Base-by-base conservation (phyloP, 2,113 vertebrate genomes). In the Pagrus major region DNA sequence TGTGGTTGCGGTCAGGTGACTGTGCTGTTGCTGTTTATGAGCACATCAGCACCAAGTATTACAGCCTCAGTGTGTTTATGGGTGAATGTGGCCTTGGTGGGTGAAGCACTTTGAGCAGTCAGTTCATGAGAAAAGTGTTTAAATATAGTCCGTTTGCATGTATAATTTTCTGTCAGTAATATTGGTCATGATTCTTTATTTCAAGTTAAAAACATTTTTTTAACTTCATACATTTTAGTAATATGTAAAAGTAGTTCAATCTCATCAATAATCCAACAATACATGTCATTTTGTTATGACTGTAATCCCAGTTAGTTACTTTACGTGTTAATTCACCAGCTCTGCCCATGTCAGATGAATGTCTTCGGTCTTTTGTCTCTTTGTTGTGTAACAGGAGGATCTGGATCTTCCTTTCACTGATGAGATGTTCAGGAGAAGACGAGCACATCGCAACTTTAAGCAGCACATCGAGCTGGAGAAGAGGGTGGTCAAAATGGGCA, bases 401-500 rank as follows among this genome's bases (percentile, higher is more conserved):
- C 78, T 76, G 3, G 94, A 96, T 25, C 63, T 91, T 70, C 92
- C 96, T 16, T 96, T 98, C 68, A 97, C 83, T 0, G 97, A 99
- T 67, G 94, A 96, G 6, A 91, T 97, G 64, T 99, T 96, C 90
- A 91, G 94, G 56, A 96, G 80, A 88, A 95, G 98, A 89, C 96
- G 89, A 90, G 29, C 95, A 67, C 97, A 99, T 85, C 95, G 95
- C 9, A 95, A 93, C 80, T 99, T 98, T 87, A 71, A 88, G 35
- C 88, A 90, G 41, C 95, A 98, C 74, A 91, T 96, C 41, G 94
- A 95, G 81, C 91, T 96, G 52, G 98, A 99, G 89, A 99, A 96
- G 86, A 89, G 91, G 10, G 91, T 98, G 58, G 91, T 94, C 15
- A 98, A 97, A 91, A 86, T 96, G 67, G 97, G 97, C 1, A 98